phyloP scores from a whole-genome alignment of 2,113 vertebrate genomes.

The Cephalophus harveyi region DNA sequence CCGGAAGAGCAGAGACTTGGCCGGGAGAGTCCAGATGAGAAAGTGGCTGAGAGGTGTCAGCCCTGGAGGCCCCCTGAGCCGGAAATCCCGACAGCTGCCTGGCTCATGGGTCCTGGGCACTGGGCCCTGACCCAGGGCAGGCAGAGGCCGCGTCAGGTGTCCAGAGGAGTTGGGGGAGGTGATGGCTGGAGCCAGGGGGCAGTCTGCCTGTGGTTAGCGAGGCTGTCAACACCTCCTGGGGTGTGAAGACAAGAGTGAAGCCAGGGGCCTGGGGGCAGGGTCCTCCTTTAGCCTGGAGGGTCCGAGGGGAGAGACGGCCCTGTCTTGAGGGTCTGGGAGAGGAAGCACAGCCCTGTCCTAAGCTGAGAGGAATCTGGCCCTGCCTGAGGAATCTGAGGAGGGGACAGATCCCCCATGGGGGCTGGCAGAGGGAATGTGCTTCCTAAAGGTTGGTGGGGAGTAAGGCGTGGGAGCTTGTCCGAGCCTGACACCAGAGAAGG shows the following conservation, averaged over 20 bases:
- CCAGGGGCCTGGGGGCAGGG: neutral
- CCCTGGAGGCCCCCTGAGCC: neutral
- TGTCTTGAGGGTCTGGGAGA: neutral
- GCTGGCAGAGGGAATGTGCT: neutral
- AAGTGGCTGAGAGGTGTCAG: neutral
- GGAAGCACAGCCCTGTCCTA: neutral
- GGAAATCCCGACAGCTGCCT: slow-evolving; percentile 68
- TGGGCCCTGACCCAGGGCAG: slow-evolving; percentile 49
- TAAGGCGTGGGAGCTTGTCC: neutral
- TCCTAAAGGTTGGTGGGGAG: neutral
- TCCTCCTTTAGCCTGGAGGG: neutral
- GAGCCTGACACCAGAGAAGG: neutral
- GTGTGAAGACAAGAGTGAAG: neutral
- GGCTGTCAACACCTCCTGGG: slow-evolving; percentile 50
- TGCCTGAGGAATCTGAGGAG: neutral
- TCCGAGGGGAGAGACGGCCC: neutral
- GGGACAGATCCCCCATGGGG: neutral
- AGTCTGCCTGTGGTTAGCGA: slow-evolving; percentile 18
- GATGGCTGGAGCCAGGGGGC: neutral
- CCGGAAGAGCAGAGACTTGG: slow-evolving; percentile 6
- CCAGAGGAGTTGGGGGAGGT: slow-evolving; percentile 21
- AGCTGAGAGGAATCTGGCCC: neutral
- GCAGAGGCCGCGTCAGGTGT: slow-evolving; percentile 47
- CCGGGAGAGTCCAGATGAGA: slow-evolving; percentile 36
- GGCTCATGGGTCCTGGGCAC: slow-evolving; percentile 8